A percentile compares a stretch with the other conserved stretches of the same genome.
These are phyloP conservation scores for Sminthurinus signatus DNA, from an alignment of 1,140 invertebrate species.

Conservation along the genomic window DNA sequence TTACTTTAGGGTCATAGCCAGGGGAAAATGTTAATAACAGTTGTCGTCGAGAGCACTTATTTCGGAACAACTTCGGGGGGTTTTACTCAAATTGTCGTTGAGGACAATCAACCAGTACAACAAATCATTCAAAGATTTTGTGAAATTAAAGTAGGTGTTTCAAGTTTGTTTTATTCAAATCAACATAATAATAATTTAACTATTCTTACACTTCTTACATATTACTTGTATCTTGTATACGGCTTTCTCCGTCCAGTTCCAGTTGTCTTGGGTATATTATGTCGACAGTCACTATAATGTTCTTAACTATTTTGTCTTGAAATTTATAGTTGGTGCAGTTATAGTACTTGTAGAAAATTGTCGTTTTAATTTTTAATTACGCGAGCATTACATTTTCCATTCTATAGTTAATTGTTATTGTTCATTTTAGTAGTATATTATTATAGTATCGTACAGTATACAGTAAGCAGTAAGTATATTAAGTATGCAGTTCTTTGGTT, in stretches of 20 bases:
- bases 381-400: no score
- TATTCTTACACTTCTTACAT: not conserved
- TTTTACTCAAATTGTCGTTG: slow-evolving; percentile 15
- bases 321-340: not conserved
- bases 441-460: no score
- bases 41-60: slow-evolving; percentile 22
- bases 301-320: not conserved
- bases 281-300: not conserved
- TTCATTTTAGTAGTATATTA: no score
- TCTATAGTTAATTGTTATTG: no score
- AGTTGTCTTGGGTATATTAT: no score
- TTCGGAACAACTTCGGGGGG: slow-evolving; percentile 10
- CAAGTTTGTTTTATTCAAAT: not conserved
- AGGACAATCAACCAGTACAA: slow-evolving; percentile 18
- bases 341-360: no score
- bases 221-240: not conserved
- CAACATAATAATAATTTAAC: not conserved
- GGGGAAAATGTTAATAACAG: slow-evolving; percentile 1
- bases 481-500: no score
- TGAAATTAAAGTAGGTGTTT: slow-evolving; percentile 28
- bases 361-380: no score
- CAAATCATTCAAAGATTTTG: slow-evolving; percentile 30
- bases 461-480: no score
- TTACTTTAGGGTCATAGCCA: not conserved
- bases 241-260: no score